Evolutionary conservation across 2,888 invertebrate species (phyloP).

Genomic region (Chelonus formosanus): DNA sequence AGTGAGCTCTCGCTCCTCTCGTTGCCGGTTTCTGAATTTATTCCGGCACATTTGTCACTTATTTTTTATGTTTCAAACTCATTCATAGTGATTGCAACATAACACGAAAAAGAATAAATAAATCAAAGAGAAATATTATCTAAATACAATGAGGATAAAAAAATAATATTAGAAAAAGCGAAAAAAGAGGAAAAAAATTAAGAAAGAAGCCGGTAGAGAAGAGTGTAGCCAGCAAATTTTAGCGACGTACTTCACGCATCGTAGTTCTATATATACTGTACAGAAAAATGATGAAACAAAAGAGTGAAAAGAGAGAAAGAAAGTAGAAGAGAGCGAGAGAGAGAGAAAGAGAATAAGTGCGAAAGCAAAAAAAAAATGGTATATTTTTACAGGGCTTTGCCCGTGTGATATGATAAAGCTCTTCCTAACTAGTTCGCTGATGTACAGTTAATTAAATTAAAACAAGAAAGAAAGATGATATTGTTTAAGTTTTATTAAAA

Average conservation of each 20-base stretch:
- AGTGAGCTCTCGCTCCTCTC: too few relatives aligned
- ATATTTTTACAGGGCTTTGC: constrained; percentile 64
- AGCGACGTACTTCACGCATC: constrained; percentile 22
- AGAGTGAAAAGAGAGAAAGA: background rate
- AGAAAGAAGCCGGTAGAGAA: constrained; percentile 8
- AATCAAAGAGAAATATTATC: too few relatives aligned
- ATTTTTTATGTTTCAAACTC: too few relatives aligned
- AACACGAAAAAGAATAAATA: too few relatives aligned
- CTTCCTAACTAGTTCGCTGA: constrained; percentile 61
- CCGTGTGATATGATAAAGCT: constrained; percentile 61
- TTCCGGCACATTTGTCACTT: too few relatives aligned
- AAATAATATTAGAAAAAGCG: too few relatives aligned
- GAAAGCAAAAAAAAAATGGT: constrained; percentile 45
- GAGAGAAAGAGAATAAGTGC: background rate
- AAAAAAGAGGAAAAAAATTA: constrained; percentile 17
- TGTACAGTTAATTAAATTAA: constrained; percentile 54
- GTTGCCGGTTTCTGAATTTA: too few relatives aligned
- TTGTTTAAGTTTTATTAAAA: constrained; percentile 1
- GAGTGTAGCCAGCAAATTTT: constrained; percentile 16
- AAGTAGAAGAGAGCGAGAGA: constrained; percentile 6
- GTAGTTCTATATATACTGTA: constrained; percentile 38
- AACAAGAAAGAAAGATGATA: constrained; percentile 17
- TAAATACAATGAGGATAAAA: too few relatives aligned
- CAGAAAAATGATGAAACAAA: constrained; percentile 9
- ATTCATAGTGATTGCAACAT: too few relatives aligned